Base-by-base conservation (phyloP, 2,113 vertebrate species). In the Notarius lentiginosus region DNA sequence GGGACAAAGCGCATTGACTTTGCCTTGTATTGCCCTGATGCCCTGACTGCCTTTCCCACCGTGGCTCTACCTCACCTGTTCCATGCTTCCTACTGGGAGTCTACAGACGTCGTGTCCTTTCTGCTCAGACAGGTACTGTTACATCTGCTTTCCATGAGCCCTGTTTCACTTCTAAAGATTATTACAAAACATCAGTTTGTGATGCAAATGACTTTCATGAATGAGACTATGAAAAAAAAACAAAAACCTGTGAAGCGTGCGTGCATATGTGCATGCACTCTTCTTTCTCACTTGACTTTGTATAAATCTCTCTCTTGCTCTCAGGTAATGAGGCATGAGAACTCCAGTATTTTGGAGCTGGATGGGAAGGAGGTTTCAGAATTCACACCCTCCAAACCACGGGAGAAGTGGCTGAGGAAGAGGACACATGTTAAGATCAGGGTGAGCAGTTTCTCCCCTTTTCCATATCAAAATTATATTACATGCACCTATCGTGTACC, bases 71-170 rank as follows among this genome's bases (percentile, higher is more conserved):
- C 98, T 0, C 98, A 99, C 86, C 97, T 99, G 89, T 99, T 99
- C 94, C 98, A 99, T 0, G 98, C 98, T 11, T 98, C 98, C 92
- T 99, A 99, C 95, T 99, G 98, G 98, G 98, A 99, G 88, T 99
- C 98, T 0, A 99, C 97, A 0, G 98, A 99, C 0, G 98, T 98
- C 0, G 98, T 98, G 83, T 98, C 98, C 79, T 99, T 99, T 91
- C 91, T 99, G 41, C 96, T 99, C 68, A 93, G 98, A 96, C 98
- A 99, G 97, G 98, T 98, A 66, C 24, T 8, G 2, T 4, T 11
- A n/a, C 20, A 24, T 83, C 47, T 51, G 14, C 55, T 55, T 70
- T 22, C 18, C 18, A 20, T 18, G 9, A 58, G 15, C 70, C 68
- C 47, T 34, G 6, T 61, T 51, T 84, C 18, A 56, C 65, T 47